Evolutionary conservation across 1,140 invertebrate genomes (phyloP), one percentile per base, ranked within the genome.

Genomic region (Brachionus plicatilis): DNA sequence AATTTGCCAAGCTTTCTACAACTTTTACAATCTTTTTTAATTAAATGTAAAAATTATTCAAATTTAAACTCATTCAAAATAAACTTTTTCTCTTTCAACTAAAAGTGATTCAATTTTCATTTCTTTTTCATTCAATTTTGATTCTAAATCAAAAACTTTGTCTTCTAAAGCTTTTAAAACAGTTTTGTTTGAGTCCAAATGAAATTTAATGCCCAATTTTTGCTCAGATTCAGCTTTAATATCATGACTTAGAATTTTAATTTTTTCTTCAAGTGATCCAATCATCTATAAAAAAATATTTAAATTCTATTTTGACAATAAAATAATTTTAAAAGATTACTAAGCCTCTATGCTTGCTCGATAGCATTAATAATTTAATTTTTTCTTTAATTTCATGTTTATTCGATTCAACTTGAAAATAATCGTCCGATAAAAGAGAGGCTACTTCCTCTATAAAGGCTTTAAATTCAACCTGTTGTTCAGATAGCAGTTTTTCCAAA

Each of bases 361-460:
- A 83, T 20, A 56, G 17, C 68, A 83, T 72, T 41, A 83, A 68
- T 20, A 83, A 37, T 37, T 83, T 85, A 1, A 89, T 86, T 41
- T 85, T 85, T 29, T 87, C 87, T 72, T 86, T 87, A 66, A 90
- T 87, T 12, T 60, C 56, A 53, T 90, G 88, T 60, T 89, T 88
- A 29, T 85, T 86, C 7, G 86, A 85, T 24, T 87, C 72, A 24
- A 87, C 72, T 27, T 65, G 84, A 41, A 82, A 56, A 84, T 86
- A 87, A 11, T 84, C 65, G 14, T 88, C 86, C 65, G 86, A 86
- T 27, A 90, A 84, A 3, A 90, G 27, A 29, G 85, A 84, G 1
- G 87, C 87, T 1, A 90, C 43, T 70, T 88, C 86, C 65, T 90
- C 88, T 41, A 85, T 85, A 84, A 90, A 88, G 9, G 86, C 66